Evolutionary conservation across 2,113 vertebrate genomes (phyloP).

Genomic region (Rafetus swinhoei): DNA sequence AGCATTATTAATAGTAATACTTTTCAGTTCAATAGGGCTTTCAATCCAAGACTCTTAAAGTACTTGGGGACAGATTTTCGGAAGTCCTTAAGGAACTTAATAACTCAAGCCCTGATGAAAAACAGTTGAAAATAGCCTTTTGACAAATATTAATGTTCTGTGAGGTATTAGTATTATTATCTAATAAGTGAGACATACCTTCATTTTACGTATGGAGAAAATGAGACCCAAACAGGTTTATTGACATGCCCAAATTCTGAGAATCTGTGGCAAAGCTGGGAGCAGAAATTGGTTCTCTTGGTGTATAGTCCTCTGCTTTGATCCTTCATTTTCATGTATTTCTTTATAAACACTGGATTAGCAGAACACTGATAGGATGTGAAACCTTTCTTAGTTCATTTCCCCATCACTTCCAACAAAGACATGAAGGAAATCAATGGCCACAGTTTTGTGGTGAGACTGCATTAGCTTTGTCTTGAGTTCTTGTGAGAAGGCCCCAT

Average conservation of each 20-base stretch:
- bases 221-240: not conserved
- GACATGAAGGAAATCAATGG: not conserved
- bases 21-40: not conserved
- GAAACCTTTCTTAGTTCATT: not conserved
- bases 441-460: not conserved
- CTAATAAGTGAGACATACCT: too few species aligned
- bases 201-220: rapidly evolving
- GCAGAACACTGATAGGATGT: not conserved
- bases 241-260: not conserved
- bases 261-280: not conserved
- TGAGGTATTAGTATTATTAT: not conserved
- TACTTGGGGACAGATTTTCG: not conserved
- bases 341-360: not conserved
- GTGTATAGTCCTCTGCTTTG: not conserved
- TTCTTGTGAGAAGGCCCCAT: not conserved
- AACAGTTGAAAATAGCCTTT: not conserved
- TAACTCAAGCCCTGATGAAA: rapidly evolving
- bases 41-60: not conserved
- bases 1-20: not conserved
- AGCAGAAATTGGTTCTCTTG: not conserved
- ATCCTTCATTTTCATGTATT: not conserved
- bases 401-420: not conserved
- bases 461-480: not conserved
- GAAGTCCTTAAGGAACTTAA: rapidly evolving
- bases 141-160: not conserved